Conservation (phyloP, 2,113 vertebrate genomes). For the Siphamia tubifer region DNA sequence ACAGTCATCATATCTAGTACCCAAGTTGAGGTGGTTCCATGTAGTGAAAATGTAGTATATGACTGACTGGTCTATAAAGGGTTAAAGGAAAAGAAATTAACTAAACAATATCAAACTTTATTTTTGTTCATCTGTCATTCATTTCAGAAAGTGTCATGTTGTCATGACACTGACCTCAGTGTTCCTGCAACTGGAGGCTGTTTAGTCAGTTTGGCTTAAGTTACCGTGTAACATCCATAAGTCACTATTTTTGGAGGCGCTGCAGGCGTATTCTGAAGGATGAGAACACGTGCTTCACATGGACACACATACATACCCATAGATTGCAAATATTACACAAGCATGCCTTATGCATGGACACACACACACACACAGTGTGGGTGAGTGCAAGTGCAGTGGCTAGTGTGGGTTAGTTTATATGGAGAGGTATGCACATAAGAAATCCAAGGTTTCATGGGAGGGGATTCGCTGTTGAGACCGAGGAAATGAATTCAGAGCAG, state of each 20-base stretch:
- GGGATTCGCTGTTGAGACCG: constrained; percentile 16
- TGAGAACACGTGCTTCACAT: not conserved
- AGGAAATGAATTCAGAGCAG: constrained; percentile 37
- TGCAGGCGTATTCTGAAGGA: not conserved
- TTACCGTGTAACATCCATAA: constrained; percentile 39
- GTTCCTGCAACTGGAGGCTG: constrained; percentile 21
- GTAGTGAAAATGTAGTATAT: no score
- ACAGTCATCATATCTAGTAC: no score
- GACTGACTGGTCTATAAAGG: no score
- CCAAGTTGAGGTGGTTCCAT: no score
- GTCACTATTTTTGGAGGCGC: not conserved
- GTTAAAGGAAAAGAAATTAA: no score
- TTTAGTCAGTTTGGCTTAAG: constrained; percentile 50
- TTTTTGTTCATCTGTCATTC: no score
- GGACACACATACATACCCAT: not conserved
- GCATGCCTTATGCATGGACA: no score
- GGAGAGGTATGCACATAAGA: constrained; percentile 39
- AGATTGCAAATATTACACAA: no score
- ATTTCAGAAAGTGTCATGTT: constrained; percentile 8
- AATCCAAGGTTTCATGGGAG: constrained; percentile 32
- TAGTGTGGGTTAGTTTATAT: constrained; percentile 35
- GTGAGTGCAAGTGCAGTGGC: not conserved
- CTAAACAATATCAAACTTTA: no score
- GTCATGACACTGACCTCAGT: constrained; percentile 1
- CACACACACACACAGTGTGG: not conserved